Evolutionary conservation across 2,113 vertebrate genomes (phyloP).

Genomic region (Hippocampus comes): DNA sequence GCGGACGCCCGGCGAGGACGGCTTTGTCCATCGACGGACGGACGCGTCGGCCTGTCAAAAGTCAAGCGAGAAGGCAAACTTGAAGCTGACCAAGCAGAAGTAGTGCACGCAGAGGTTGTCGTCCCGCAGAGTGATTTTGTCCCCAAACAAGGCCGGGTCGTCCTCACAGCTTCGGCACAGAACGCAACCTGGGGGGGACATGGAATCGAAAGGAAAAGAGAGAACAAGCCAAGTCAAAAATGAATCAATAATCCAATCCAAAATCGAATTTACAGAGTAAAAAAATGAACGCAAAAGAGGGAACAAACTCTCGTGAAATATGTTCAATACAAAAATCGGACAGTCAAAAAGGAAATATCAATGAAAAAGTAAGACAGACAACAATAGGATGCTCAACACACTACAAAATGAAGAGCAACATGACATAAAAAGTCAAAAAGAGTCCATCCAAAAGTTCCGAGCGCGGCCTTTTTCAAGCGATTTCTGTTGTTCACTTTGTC

Average conservation of each 20-base stretch:
- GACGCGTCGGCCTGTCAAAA: not conserved
- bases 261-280: not conserved
- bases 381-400: no score
- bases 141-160: constrained; percentile 85
- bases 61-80: not conserved
- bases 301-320: not conserved
- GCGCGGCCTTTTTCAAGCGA: no score
- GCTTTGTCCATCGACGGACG: not conserved
- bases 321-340: no score
- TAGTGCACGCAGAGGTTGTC: constrained; percentile 85
- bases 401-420: no score
- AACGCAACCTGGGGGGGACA: constrained; percentile 76
- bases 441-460: no score
- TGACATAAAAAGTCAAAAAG: no score
- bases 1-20: not conserved
- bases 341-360: no score
- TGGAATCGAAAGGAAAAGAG: not conserved
- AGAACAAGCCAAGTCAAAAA: not conserved
- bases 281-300: not conserved
- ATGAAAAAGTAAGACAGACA: no score
- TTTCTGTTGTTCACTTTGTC: no score
- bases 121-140: constrained; percentile 80
- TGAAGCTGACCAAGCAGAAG: constrained; percentile 84
- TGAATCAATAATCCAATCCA: not conserved
- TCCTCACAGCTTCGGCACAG: constrained; percentile 84